Evolutionary conservation across 1,140 invertebrate species (phyloP), one percentile per base, ranked within the genome.

Genomic region (Carposina sasakii): DNA sequence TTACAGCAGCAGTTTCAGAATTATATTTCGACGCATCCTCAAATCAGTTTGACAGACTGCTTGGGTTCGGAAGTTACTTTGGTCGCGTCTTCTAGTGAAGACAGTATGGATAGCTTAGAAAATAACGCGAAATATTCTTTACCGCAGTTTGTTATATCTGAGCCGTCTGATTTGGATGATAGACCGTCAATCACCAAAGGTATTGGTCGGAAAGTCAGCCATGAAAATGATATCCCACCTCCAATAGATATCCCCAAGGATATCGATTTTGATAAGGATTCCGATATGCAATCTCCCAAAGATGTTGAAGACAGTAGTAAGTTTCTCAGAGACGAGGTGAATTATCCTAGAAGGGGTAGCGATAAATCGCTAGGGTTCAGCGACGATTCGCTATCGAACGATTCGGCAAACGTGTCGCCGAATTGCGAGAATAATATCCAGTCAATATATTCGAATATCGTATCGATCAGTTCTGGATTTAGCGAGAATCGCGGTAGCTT

Each of bases 11-110:
- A 62, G 13, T 67, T 64, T 37, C 57, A 57, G 12, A 52, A 36
- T 20, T 69, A 65, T 33, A 46, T 48, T 2, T 41, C 74, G 0
- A 69, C 62, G 1, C 88, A 91, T 66, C 95, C 96, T 0, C 94
- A 96, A 79, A 97, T 97, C 54, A 96, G 93, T 59, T 88, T 97
- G 3, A 97, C 95, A 0, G 96, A 97, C 73, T 94, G 94, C 49
- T 85, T 93, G 24, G 94, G 93, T n/a, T 93, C 91, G 16, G 93
- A 94, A 75, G 90, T 94, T 1, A 93, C 92, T 0, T 71, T 94
- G 26, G 89, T 93, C 1, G 91, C 91, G 1, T 89, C 90, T 3
- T 91, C 90, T 0, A 89, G 88, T 0, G 89, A 90, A 56, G 90
- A 90, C 48, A 91, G 88, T 48, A 87, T 90, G 52, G 90, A 90